A percentile compares a stretch with the other conserved stretches of the same genome.
Conservation (phyloP, 2,888 invertebrate genomes). For the Callosobruchus maculatus region DNA sequence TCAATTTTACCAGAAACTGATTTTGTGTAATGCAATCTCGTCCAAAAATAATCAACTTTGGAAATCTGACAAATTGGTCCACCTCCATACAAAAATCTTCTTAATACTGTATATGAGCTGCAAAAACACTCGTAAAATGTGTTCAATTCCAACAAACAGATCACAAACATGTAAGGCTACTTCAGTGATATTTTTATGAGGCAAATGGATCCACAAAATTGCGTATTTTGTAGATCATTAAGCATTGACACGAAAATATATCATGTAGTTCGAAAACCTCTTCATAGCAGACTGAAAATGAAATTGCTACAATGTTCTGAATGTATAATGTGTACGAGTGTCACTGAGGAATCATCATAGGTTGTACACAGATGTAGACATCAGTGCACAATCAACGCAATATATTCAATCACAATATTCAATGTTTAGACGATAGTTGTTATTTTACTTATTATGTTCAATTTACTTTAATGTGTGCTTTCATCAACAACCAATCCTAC, state of each 20-base stretch:
- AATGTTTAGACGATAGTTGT: too few relatives aligned
- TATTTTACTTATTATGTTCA: too few relatives aligned
- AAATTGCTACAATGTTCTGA: too few relatives aligned
- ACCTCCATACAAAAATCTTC: background rate
- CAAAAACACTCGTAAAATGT: conserved; percentile 1
- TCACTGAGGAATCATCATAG: too few relatives aligned
- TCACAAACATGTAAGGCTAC: background rate
- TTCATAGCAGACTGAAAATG: background rate
- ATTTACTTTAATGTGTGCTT: too few relatives aligned
- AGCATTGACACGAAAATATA: background rate
- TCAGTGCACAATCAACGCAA: too few relatives aligned
- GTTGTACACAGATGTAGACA: too few relatives aligned
- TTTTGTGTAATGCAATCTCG: too few relatives aligned
- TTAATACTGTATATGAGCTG: conserved; percentile 4
- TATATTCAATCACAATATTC: too few relatives aligned
- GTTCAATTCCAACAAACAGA: background rate
- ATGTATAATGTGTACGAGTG: too few relatives aligned
- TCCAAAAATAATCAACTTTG: too few relatives aligned
- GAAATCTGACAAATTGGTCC: background rate
- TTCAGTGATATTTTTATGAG: background rate
- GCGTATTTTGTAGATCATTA: background rate
- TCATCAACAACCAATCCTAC: too few relatives aligned
- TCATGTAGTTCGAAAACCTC: background rate
- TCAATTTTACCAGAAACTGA: background rate
- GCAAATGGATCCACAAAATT: background rate